Evolutionary conservation across 2,113 vertebrate species (phyloP).

Genomic region (Erythrocercus mccallii): DNA sequence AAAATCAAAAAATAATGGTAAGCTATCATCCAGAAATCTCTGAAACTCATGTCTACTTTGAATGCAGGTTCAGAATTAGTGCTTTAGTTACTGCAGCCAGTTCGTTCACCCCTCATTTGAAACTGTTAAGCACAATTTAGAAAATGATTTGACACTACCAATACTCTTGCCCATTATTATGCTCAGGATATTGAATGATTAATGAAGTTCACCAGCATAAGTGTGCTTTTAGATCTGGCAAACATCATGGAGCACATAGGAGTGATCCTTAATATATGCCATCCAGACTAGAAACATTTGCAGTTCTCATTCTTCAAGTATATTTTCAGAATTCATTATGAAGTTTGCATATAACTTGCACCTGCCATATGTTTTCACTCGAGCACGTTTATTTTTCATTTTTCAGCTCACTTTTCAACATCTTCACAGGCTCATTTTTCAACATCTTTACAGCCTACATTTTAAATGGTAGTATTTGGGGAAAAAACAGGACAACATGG

Average conservation of each 20-base stretch:
- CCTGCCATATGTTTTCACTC: slow-evolving; percentile 30
- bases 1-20: neutral
- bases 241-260: neutral
- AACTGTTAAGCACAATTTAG: neutral
- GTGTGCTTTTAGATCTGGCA: neutral
- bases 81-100: neutral
- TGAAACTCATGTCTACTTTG: neutral
- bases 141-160: neutral
- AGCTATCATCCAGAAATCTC: neutral
- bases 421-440: neutral
- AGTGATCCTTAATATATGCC: neutral
- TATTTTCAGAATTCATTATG: neutral
- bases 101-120: neutral
- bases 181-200: neutral
- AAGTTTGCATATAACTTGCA: neutral
- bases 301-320: neutral
- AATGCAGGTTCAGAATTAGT: neutral
- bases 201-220: neutral
- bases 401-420: neutral
- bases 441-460: neutral
- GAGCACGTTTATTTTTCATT: neutral
- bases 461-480: neutral
- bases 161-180: neutral
- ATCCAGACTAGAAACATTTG: neutral
- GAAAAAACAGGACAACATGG: neutral